A percentile compares a stretch with the other conserved stretches of the same genome.
Conservation (phyloP, 1,140 invertebrate genomes). For the Antheraea mylitta region DNA sequence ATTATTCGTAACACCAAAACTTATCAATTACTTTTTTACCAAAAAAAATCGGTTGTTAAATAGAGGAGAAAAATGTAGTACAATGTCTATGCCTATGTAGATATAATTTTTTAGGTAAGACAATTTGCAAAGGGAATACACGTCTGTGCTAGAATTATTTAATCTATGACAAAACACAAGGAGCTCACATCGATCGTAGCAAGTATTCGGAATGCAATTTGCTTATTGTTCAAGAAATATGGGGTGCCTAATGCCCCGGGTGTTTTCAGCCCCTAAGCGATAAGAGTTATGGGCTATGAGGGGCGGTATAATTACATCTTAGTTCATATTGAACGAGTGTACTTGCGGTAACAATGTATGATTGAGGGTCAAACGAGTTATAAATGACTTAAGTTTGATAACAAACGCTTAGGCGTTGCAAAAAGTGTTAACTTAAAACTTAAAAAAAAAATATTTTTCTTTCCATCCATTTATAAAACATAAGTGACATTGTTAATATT, state of each 20-base stretch:
- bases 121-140: too few relatives aligned
- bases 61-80: too few relatives aligned
- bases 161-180: conserved; percentile 23
- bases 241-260: conserved; percentile 7
- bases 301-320: conserved; percentile 24
- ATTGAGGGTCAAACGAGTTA: neutral
- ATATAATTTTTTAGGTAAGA: too few relatives aligned
- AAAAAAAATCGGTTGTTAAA: too few relatives aligned
- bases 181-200: conserved; percentile 14
- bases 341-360: neutral
- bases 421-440: neutral
- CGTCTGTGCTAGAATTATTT: conserved; percentile 12
- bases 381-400: neutral
- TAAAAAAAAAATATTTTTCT: neutral
- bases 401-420: neutral
- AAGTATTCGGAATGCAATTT: conserved; percentile 37
- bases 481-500: too few relatives aligned
- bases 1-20: too few relatives aligned
- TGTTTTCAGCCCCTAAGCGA: conserved; percentile 12
- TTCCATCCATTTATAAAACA: neutral
- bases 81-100: too few relatives aligned
- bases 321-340: conserved; percentile 1
- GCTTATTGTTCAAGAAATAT: conserved; percentile 30
- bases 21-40: too few relatives aligned
- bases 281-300: conserved; percentile 32